Evolutionary conservation across 2,888 invertebrate species (phyloP), one percentile per base, ranked within the genome.

Genomic region (Ariolimax columbianus): DNA sequence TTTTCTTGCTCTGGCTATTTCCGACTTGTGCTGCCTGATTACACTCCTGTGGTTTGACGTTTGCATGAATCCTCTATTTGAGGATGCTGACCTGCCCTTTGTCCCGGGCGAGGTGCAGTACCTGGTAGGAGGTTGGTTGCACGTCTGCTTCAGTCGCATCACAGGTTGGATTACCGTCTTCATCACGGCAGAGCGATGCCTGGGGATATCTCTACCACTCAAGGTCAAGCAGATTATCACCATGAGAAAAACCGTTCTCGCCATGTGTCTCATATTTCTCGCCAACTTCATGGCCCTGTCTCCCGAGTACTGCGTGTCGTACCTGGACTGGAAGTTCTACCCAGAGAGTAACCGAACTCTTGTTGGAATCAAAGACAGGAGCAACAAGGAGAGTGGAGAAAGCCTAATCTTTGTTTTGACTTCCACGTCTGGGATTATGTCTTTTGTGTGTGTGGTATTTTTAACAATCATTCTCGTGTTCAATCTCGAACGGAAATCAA

Each of bases 271-370:
- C n/a, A 79, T 79, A 11, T 79, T 26, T 23, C n/a, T 40, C 26
- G 9, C 66, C n/a, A 66, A 43, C 30, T 0, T 79, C 0, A 1
- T 66, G 66, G 11, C 79, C 2, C 23, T 79, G 26, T 40, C 23
- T 14, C 79, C 79, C 1, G n/a, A 79, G 14, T 79, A 79, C 66
- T 17, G 19, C 30, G 19, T 19, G 17, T 43, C 63, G 9, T 79
- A 38, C 23, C 17, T 66, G n/a, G 79, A 43, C n/a, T 79, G 79
- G 79, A 66, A 63, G 66, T 79, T 79, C 47, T 66, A 66, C n/a
- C 66, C 43, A 0, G 43, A 63, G 14, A 63, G 23, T 43, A 79
- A 79, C n/a, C 17, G n/a, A 30, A 66, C 66, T 9, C 0, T 66
- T 9, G n/a, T 79, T 9, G 79, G 79, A 23, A 17, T 79, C 9